Percentiles rank a stretch among this genome's conserved stretches.
Conservation (phyloP, 2,888 invertebrate genomes). For the Macrosoma leucophasiata region DNA sequence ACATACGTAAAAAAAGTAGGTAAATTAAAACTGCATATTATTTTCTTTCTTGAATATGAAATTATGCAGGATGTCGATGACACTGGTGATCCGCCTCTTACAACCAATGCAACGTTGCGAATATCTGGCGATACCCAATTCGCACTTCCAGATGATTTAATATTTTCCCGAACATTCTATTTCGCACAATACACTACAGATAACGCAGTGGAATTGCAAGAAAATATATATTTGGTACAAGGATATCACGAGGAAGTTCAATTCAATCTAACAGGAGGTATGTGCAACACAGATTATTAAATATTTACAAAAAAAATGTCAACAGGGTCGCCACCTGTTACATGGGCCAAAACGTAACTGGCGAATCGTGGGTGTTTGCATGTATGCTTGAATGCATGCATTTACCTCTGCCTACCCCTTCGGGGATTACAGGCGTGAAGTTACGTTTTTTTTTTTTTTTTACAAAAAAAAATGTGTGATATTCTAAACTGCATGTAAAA, state of each 20-base stretch:
- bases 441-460: too few relatives aligned
- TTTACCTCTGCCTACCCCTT: too few relatives aligned
- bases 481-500: too few relatives aligned
- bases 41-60: not conserved
- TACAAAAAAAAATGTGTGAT: too few relatives aligned
- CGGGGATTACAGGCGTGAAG: too few relatives aligned
- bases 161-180: conserved; percentile 61
- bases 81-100: conserved; percentile 41
- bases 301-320: not conserved
- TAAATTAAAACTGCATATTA: too few relatives aligned
- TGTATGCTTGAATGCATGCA: too few relatives aligned
- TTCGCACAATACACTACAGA: conserved; percentile 50
- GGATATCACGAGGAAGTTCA: conserved; percentile 49
- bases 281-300: conserved; percentile 8
- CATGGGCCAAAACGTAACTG: not conserved
- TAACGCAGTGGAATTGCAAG: conserved; percentile 34
- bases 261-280: conserved; percentile 53
- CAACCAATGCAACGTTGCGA: conserved; percentile 40
- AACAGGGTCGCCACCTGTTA: not conserved
- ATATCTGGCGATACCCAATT: conserved; percentile 49
- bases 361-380: too few relatives aligned
- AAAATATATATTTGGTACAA: conserved; percentile 41
- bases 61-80: conserved; percentile 49
- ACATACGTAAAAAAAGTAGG: conserved; percentile 1
- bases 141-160: conserved; percentile 58